Percentiles rank a stretch among this genome's conserved stretches.
phyloP scores from a whole-genome alignment of 2,888 invertebrate species.

The Oscheius sp. region DNA sequence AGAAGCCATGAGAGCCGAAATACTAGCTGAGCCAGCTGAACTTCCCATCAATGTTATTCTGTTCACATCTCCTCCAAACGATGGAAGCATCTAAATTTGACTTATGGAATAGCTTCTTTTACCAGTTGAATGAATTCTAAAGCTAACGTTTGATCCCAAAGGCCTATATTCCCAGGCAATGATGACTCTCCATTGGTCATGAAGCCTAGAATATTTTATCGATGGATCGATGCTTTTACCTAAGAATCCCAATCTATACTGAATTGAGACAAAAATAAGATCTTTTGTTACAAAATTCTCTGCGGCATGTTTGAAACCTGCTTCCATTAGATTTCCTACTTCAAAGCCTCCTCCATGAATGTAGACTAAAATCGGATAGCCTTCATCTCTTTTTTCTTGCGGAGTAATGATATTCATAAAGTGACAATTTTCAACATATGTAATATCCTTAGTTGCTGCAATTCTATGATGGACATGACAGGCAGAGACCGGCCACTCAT shows the following conservation, averaged over 20 bases:
- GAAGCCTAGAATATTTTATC: conserved; percentile 38
- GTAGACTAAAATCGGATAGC: conserved; percentile 50
- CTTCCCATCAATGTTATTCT: conserved; percentile 52
- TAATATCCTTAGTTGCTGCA: conserved; percentile 38
- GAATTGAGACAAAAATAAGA: conserved; percentile 54
- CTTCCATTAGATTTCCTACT: conserved; percentile 39
- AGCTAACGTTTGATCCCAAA: conserved; percentile 55
- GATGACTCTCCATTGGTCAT: conserved; percentile 48
- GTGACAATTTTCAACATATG: conserved; percentile 54
- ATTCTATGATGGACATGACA: background rate
- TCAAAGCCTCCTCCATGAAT: conserved; percentile 57
- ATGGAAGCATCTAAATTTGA: conserved; percentile 35
- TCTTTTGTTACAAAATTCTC: conserved; percentile 50
- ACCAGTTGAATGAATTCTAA: conserved; percentile 53
- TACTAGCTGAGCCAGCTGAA: conserved; percentile 51
- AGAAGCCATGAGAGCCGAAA: conserved; percentile 49
- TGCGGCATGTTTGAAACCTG: conserved; percentile 48
- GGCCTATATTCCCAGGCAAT: conserved; percentile 53
- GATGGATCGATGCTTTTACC: conserved; percentile 20
- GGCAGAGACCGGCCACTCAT: background rate
- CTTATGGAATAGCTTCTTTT: background rate
- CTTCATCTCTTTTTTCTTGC: conserved; percentile 20
- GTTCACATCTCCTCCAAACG: conserved; percentile 53
- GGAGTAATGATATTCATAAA: conserved; percentile 55
- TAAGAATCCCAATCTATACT: conserved; percentile 55